Percentiles rank a stretch among this genome's conserved stretches.
phyloP scores from a whole-genome alignment of 2,888 invertebrate species.

The Hololepta plana region DNA sequence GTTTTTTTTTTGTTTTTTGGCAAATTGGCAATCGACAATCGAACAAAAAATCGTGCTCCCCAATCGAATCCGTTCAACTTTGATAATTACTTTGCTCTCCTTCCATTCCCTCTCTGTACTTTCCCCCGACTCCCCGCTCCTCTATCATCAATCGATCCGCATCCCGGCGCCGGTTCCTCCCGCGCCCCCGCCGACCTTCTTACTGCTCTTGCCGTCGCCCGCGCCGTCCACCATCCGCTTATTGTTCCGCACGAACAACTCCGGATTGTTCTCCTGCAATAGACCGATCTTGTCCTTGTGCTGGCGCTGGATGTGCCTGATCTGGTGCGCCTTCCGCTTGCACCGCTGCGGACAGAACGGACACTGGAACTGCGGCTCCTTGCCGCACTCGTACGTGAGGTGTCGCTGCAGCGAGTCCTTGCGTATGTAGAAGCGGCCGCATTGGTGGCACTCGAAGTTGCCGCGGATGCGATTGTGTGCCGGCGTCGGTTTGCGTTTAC shows the following conservation, averaged over 20 bases:
- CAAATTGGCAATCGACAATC: no score
- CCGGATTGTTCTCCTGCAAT: slow-evolving; percentile 29
- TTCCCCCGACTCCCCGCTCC: no score
- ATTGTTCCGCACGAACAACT: slow-evolving; percentile 12
- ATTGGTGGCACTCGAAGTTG: slow-evolving; percentile 42
- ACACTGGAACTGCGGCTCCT: slow-evolving; percentile 51
- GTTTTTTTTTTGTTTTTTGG: no score
- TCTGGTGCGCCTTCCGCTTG: slow-evolving; percentile 44
- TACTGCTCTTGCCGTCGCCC: no score
- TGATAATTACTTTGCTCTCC: no score
- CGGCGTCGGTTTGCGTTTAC: slow-evolving; percentile 16
- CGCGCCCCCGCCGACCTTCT: background rate
- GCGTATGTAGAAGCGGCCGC: slow-evolving; percentile 61
- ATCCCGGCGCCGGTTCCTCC: background rate
- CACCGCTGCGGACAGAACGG: slow-evolving; percentile 48
- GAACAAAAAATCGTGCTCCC: no score
- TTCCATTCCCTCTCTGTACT: no score
- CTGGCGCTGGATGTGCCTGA: slow-evolving; percentile 33
- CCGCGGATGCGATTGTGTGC: slow-evolving; percentile 28
- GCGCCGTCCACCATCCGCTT: no score
- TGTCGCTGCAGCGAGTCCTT: slow-evolving; percentile 64
- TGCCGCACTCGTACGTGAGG: slow-evolving; percentile 58
- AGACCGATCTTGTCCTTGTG: slow-evolving; percentile 32
- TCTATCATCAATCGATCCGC: no score
- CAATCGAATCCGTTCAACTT: no score